Conservation (phyloP, 1,140 invertebrate species). For the Batillaria attramentaria region DNA sequence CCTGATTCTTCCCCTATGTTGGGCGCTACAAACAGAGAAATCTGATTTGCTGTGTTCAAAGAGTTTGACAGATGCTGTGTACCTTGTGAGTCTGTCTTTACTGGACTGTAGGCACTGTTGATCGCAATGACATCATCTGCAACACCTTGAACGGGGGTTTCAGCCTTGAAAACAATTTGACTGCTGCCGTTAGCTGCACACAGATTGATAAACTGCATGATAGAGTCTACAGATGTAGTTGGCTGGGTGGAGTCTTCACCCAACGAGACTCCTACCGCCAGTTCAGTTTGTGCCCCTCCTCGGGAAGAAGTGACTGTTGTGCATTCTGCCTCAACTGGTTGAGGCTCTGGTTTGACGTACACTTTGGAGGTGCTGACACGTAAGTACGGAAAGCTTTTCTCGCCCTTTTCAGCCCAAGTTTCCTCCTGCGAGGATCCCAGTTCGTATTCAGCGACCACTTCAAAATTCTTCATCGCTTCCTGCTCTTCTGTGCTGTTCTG, state of each 20-base stretch:
- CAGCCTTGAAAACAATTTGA: constrained; percentile 27
- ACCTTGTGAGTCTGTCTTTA: neutral
- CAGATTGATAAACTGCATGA: constrained; percentile 18
- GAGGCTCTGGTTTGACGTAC: neutral
- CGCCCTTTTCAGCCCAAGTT: neutral
- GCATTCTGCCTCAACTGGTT: neutral
- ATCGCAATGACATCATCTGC: neutral
- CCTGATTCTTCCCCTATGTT: neutral
- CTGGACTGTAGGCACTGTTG: neutral
- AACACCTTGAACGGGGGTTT: neutral
- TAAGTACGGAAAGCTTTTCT: constrained; percentile 13
- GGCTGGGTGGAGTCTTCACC: neutral
- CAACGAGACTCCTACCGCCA: too few relatives aligned
- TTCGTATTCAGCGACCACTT: constrained; percentile 19
- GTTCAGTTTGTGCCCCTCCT: neutral
- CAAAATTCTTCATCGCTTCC: neutral
- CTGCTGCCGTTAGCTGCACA: constrained; percentile 29
- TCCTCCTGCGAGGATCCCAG: constrained; percentile 11
- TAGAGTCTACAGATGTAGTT: neutral
- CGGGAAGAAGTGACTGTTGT: neutral
- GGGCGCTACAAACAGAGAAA: neutral
- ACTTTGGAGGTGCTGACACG: constrained; percentile 11
- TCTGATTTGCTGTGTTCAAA: neutral
- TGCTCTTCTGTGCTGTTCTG: neutral
- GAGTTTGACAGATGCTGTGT: neutral